These are phyloP conservation scores for Microplitis deprimator DNA, from an alignment of 2,888 invertebrate species.

Conservation along the genomic window DNA sequence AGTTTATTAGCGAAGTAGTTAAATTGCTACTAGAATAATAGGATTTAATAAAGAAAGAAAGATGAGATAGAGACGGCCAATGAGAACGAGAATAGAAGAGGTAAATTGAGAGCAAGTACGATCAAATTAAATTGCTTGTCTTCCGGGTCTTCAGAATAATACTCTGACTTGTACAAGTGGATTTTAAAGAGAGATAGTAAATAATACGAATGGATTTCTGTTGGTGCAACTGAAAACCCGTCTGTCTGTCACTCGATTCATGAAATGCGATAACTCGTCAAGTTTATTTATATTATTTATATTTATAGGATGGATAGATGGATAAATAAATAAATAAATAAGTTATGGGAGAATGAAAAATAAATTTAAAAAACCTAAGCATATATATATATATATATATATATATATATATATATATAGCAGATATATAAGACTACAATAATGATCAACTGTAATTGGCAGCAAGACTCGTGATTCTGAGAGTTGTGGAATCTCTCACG, in stretches of 20 bases:
- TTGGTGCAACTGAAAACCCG: constrained; percentile 25
- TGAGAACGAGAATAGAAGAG: constrained; percentile 7
- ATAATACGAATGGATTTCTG: constrained; percentile 29
- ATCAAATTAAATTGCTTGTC: constrained; percentile 35
- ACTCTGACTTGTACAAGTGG: constrained; percentile 19
- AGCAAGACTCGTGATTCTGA: constrained; percentile 26
- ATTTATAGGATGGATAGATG: neutral
- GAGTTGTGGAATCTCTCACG: constrained; percentile 32
- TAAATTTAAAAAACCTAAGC: neutral
- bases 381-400: neutral
- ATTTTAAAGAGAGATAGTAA: constrained; percentile 21
- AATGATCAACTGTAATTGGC: constrained; percentile 33
- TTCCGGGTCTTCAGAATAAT: constrained; percentile 30
- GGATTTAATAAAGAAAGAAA: neutral
- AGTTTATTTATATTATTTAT: constrained; percentile 19
- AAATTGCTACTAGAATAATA: constrained; percentile 4
- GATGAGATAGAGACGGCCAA: neutral
- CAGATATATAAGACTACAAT: neutral
- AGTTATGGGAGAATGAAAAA: neutral
- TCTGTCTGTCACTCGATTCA: constrained; percentile 33
- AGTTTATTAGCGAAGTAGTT: constrained; percentile 13
- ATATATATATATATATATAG: neutral
- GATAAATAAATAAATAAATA: neutral
- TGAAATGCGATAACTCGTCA: constrained; percentile 40
- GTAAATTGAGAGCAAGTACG: constrained; percentile 13